Base-by-base conservation (phyloP, 2,797 vertebrate species). In the Lutjanus campechanus region DNA sequence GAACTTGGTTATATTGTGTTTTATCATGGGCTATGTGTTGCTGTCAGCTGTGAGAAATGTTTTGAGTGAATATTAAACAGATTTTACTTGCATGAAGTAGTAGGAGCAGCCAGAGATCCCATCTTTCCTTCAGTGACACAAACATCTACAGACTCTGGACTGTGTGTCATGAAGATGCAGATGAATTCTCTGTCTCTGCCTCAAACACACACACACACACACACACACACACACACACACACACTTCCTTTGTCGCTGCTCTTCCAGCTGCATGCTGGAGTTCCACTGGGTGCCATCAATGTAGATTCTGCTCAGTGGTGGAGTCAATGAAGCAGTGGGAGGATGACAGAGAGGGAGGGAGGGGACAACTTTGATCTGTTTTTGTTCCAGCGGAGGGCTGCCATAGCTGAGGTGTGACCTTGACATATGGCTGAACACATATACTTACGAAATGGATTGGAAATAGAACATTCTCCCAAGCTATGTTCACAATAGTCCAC, bases 181-280 rank as follows among this genome's bases (percentile, higher is more conserved):
- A 53, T 76, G 75, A 77, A 67, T 55, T 73, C 68, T 81, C 70
- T 29, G 29, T 81, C 62, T 59, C 66, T 36, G 16, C 64, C 63
- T 47, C 16, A 43, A 50, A 17, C 63, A 22, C 43, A 11, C 20
- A 29, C 56, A 64, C 43, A 40, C 41, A 22, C 22, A 47, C 56
- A 72, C 20, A 25, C 41, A 64, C 61, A 46, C 61, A 64, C 61
- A 64, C 62, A 47, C 43, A n/a, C 40, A 62, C 56, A 60, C 87
- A 58, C 73, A 55, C 63, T 60, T 74, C 50, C 68, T 75, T 62
- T 54, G 68, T 68, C 29, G 3, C 59, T 65, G 81, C 72, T 79
- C 89, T 77, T 92, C 90, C 93, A 94, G 93, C 84, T 93, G 87
- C 92, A 91, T 91, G 85, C 89, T 90, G 89, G 74, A 73, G 81